Evolutionary conservation across 1,140 invertebrate species (phyloP).

Genomic region (Anoplolepis gracilipes): DNA sequence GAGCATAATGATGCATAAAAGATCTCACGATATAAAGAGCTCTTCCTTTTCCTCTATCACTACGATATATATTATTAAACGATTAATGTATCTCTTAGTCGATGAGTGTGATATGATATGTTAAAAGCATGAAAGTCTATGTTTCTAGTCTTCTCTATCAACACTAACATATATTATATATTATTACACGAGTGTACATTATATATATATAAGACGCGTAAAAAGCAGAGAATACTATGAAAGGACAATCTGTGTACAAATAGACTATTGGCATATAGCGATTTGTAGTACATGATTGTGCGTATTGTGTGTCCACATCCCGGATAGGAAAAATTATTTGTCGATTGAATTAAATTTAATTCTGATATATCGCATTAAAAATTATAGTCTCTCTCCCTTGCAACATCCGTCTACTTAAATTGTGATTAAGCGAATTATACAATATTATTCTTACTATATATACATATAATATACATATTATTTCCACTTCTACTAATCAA

Average conservation of each 20-base stretch:
- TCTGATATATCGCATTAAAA: constrained; percentile 17
- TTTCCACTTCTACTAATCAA: constrained; percentile 69
- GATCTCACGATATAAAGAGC: constrained; percentile 17
- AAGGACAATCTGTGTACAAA: constrained; percentile 73
- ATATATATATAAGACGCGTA: constrained; percentile 61
- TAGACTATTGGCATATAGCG: constrained; percentile 61
- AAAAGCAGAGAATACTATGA: constrained; percentile 62
- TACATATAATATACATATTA: too few relatives aligned
- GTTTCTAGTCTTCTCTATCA: constrained; percentile 37
- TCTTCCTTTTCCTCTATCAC: constrained; percentile 49
- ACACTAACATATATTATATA: constrained; percentile 36
- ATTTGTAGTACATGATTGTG: constrained; percentile 71
- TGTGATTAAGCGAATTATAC: constrained; percentile 28
- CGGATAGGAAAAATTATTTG: constrained; percentile 60
- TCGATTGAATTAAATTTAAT: constrained; percentile 43
- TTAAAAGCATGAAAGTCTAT: constrained; percentile 66
- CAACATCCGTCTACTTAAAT: constrained; percentile 33
- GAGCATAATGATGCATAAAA: constrained; percentile 17
- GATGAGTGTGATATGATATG: constrained; percentile 32
- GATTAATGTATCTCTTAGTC: constrained; percentile 35
- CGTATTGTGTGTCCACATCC: constrained; percentile 40
- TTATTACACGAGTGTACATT: constrained; percentile 32
- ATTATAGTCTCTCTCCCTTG: constrained; percentile 29
- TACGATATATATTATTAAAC: constrained; percentile 23
- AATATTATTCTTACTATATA: constrained; percentile 41